phyloP scores from a whole-genome alignment of 2,888 invertebrate genomes.

The Tholera decimalis region DNA sequence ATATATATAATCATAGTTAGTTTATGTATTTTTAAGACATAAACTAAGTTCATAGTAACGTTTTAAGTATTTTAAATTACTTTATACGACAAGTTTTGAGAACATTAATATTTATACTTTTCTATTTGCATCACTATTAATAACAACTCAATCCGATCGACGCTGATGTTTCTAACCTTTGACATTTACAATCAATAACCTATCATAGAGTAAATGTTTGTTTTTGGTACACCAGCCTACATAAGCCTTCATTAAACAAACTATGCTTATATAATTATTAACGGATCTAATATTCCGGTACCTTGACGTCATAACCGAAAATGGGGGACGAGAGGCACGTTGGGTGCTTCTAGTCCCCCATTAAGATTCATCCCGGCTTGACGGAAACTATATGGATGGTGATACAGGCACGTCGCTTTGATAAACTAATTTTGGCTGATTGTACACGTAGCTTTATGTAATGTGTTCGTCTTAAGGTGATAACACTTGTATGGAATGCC shows the following conservation, averaged over 20 bases:
- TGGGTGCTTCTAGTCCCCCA: constrained; percentile 26
- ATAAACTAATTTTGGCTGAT: constrained; percentile 56
- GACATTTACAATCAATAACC: constrained; percentile 14
- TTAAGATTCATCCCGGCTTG: constrained; percentile 46
- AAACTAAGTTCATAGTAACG: too few relatives aligned
- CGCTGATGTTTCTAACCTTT: constrained; percentile 5
- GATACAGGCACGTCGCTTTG: constrained; percentile 50
- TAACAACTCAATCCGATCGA: neutral
- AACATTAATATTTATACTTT: too few relatives aligned
- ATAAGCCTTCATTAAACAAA: constrained; percentile 26
- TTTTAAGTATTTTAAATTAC: neutral
- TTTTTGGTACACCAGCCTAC: constrained; percentile 33
- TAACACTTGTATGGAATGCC: constrained; percentile 15
- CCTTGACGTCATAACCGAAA: constrained; percentile 28
- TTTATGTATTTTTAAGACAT: too few relatives aligned
- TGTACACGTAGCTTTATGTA: constrained; percentile 51
- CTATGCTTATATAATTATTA: constrained; percentile 36
- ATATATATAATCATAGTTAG: too few relatives aligned
- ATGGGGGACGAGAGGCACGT: constrained; percentile 18
- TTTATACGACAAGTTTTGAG: too few relatives aligned
- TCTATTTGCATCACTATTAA: neutral
- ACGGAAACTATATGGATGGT: constrained; percentile 36
- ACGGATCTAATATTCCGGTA: constrained; percentile 26
- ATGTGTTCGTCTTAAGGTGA: constrained; percentile 31
- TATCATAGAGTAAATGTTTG: constrained; percentile 33